Evolutionary conservation across 2,113 vertebrate species (phyloP).

Genomic region (Notothenia coriiceps): DNA sequence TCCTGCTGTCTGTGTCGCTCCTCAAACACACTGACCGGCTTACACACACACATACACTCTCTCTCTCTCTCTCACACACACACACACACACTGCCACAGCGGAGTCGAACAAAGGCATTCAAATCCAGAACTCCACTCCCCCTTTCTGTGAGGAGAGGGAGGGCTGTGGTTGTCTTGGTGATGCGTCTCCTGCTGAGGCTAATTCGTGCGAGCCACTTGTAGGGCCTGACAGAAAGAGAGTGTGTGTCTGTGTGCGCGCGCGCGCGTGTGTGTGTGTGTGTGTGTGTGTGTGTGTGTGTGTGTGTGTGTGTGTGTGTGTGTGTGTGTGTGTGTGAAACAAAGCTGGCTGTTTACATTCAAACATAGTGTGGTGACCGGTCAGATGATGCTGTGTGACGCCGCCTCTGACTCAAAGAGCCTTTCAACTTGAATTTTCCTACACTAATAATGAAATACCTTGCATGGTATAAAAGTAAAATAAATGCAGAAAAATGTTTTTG

Average conservation of each 20-base stretch:
- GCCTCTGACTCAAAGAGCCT: slow-evolving; percentile 6
- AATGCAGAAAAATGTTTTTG: no score
- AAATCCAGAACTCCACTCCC: slow-evolving; percentile 63
- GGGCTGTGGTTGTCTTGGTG: slow-evolving; percentile 79
- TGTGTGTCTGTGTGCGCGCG: not conserved
- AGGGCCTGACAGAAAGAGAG: slow-evolving; percentile 48
- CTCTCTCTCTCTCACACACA: not conserved
- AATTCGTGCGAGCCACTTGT: slow-evolving; percentile 82
- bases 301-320: slow-evolving; percentile 12
- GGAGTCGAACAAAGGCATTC: slow-evolving; percentile 78
- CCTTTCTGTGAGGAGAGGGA: slow-evolving; percentile 57
- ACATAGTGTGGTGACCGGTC: slow-evolving; percentile 28
- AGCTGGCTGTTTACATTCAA: slow-evolving; percentile 78
- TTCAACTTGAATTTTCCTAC: no score
- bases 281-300: slow-evolving; percentile 36
- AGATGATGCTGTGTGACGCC: not conserved
- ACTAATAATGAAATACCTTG: no score
- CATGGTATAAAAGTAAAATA: no score
- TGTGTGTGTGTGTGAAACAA: not conserved
- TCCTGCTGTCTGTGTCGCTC: slow-evolving; percentile 20
- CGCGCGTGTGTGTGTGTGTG: slow-evolving; percentile 4
- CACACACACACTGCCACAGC: slow-evolving; percentile 23
- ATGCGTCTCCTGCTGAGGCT: slow-evolving; percentile 84
- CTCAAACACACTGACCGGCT: not conserved
- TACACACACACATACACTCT: not conserved